Percentiles rank a stretch among this genome's conserved stretches.
Evolutionary conservation across 1,140 invertebrate species (phyloP).

Genomic region (Rhizoglyphus robini): DNA sequence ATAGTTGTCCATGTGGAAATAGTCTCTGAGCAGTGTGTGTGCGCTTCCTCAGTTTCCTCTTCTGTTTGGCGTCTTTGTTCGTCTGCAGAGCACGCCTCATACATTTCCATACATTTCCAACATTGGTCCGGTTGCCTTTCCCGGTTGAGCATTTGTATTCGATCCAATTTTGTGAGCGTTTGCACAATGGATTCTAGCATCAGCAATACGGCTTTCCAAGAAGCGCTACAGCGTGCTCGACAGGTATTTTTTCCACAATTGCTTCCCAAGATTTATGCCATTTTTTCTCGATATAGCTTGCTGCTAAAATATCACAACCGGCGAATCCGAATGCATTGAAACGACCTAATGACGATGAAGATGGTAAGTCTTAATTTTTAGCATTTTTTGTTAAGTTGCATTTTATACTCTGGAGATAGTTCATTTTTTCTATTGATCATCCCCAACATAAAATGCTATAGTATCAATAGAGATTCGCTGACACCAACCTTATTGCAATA

Average conservation of each 20-base stretch:
- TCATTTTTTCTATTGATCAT: conserved; percentile 5
- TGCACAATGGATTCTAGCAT: conserved; percentile 2
- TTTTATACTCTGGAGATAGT: neutral
- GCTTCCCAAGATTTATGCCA: neutral
- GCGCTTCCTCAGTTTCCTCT: too few relatives aligned
- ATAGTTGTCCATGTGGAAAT: too few relatives aligned
- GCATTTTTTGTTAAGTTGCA: neutral
- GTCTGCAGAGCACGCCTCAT: too few relatives aligned
- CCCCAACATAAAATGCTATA: conserved; percentile 1
- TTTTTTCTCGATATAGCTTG: conserved; percentile 12
- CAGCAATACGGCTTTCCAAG: conserved; percentile 4
- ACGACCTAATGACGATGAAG: neutral
- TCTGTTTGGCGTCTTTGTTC: too few relatives aligned
- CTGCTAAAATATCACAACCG: conserved; percentile 10
- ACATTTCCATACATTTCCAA: neutral
- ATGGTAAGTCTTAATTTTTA: neutral
- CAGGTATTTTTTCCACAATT: neutral
- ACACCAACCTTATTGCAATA: conserved; percentile 15
- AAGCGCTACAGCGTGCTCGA: conserved; percentile 15
- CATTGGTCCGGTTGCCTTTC: neutral
- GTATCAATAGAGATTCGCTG: conserved; percentile 19
- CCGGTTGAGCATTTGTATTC: neutral
- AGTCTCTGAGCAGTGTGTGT: too few relatives aligned
- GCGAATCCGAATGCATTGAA: neutral
- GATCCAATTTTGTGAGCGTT: neutral